Conservation (phyloP, 2,113 vertebrate species). For the Trematomus loennbergii region DNA sequence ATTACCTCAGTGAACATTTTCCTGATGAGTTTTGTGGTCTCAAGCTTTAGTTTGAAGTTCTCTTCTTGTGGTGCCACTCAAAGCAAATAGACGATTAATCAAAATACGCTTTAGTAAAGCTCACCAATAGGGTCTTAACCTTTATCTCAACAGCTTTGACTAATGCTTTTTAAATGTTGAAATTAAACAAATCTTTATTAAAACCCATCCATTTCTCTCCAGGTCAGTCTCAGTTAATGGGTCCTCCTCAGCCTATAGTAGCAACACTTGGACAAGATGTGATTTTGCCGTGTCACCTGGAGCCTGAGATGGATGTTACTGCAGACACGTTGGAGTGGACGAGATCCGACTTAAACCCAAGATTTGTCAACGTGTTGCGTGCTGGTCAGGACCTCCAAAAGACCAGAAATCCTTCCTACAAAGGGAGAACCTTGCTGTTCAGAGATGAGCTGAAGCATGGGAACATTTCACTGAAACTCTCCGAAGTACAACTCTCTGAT, state of each 20-base stretch:
- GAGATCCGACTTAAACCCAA: background rate
- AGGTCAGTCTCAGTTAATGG: background rate
- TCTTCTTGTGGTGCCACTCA: no score
- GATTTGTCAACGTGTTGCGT: conserved; percentile 5
- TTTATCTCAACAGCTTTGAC: background rate
- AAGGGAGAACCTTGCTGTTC: background rate
- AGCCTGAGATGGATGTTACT: background rate
- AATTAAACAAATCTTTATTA: no score
- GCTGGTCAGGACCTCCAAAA: background rate
- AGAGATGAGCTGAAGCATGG: background rate
- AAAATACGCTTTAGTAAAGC: no score
- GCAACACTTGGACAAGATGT: conserved; percentile 10
- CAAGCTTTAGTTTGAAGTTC: no score
- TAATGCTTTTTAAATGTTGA: no score
- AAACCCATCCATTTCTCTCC: background rate
- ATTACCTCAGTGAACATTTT: no score
- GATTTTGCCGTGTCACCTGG: conserved; percentile 5
- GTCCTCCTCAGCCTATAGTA: background rate
- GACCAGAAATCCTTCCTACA: background rate
- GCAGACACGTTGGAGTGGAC: background rate
- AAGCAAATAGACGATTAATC: no score
- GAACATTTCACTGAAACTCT: conserved; percentile 33
- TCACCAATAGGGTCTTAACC: no score
- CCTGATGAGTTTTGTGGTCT: no score
- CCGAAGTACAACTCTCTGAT: background rate